Percentiles rank a stretch among this genome's conserved stretches.
These are phyloP conservation scores for Drosophila orosa DNA, from an alignment of 1,140 invertebrate species.

Conservation along the genomic window DNA sequence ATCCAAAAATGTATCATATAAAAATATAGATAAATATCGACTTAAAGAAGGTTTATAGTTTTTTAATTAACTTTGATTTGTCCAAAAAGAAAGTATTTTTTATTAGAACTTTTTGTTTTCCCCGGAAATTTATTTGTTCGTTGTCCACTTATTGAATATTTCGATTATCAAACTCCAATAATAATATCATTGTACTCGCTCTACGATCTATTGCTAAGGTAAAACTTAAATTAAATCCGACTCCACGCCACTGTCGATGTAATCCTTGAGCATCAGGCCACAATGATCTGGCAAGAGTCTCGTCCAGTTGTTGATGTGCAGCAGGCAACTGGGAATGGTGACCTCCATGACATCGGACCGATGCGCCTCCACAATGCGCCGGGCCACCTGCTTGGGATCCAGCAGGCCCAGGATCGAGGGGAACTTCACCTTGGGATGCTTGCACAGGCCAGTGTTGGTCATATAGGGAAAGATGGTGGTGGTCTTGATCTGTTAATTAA, in stretches of 20 bases:
- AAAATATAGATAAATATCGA: no score
- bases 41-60: no score
- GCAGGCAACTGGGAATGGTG: constrained; percentile 85
- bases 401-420: constrained; percentile 88
- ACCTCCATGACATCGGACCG: constrained; percentile 85
- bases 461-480: constrained; percentile 93
- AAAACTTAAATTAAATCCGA: constrained; percentile 80
- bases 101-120: not conserved
- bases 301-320: constrained; percentile 81
- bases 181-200: constrained; percentile 18
- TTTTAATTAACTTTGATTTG: not conserved
- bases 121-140: not conserved
- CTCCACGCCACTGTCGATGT: constrained; percentile 86
- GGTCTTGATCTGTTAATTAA: constrained; percentile 88
- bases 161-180: constrained; percentile 23
- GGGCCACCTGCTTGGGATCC: constrained; percentile 88
- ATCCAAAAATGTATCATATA: no score
- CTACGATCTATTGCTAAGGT: constrained; percentile 8
- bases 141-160: not conserved
- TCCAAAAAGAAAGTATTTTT: not conserved
- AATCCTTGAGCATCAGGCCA: constrained; percentile 84
- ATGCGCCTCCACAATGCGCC: constrained; percentile 88
- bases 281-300: constrained; percentile 85
- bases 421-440: constrained; percentile 91
- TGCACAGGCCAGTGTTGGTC: constrained; percentile 93